Conservation (phyloP, 1,140 invertebrate species). For the Hypsibius dujardini region DNA sequence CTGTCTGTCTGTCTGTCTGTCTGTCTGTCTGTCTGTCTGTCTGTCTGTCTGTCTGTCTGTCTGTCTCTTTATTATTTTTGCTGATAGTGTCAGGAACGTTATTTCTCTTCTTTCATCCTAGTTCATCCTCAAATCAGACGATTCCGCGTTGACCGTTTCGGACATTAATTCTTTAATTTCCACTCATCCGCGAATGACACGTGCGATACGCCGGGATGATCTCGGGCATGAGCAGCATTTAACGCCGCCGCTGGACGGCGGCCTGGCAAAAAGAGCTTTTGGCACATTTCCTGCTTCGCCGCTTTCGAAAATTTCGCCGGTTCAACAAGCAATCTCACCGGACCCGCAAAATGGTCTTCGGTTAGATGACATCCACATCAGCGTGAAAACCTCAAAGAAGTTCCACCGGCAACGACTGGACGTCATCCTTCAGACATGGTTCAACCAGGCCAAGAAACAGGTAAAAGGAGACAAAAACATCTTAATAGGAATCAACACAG, state of each 20-base stretch:
- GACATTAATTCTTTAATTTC: neutral
- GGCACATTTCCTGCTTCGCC: neutral
- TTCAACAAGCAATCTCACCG: neutral
- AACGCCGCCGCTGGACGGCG: neutral
- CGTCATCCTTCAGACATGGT: slow-evolving; percentile 80
- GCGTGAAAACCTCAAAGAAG: slow-evolving; percentile 75
- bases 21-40: too few species aligned
- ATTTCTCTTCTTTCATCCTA: too few species aligned
- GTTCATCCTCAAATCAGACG: neutral
- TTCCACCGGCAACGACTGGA: slow-evolving; percentile 64
- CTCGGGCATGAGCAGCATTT: neutral
- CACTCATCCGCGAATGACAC: neutral
- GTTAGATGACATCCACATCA: slow-evolving; percentile 70
- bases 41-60: too few species aligned
- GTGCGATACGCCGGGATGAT: neutral
- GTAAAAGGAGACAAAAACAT: too few species aligned
- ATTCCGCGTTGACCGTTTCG: too few species aligned
- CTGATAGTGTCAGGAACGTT: too few species aligned
- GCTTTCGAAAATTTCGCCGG: neutral
- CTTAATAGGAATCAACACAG: too few species aligned
- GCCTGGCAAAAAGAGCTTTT: neutral
- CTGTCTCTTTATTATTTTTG: too few species aligned
- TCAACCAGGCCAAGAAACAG: slow-evolving; percentile 69
- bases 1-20: too few species aligned
- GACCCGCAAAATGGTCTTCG: neutral